Percentiles rank a stretch among this genome's conserved stretches.
These are phyloP conservation scores for Poeciliopsis prolifica DNA, from an alignment of 2,113 vertebrate genomes.

Conservation along the genomic window DNA sequence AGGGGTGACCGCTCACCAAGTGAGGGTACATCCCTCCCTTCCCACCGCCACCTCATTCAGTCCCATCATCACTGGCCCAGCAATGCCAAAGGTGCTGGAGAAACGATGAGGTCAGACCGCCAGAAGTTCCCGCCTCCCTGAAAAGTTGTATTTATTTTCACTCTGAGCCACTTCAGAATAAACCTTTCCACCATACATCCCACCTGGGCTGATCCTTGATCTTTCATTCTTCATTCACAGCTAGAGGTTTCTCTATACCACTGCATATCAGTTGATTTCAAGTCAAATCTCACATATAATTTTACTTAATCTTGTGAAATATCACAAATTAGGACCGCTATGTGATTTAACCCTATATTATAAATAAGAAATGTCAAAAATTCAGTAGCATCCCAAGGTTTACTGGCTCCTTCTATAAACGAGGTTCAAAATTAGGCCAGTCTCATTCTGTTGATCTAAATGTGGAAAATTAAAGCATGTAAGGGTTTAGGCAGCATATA, in stretches of 20 bases:
- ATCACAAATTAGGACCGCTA: background rate
- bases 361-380: too few species aligned
- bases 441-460: too few species aligned
- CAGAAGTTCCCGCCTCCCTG: slow-evolving; percentile 62
- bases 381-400: too few species aligned
- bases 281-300: too few species aligned
- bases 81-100: slow-evolving; percentile 78
- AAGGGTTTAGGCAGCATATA: too few species aligned
- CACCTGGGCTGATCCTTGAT: slow-evolving; percentile 61
- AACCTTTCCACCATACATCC: slow-evolving; percentile 83
- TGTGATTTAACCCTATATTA: background rate
- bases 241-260: background rate
- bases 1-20: slow-evolving; percentile 81
- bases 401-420: too few species aligned
- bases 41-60: slow-evolving; percentile 77
- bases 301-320: background rate
- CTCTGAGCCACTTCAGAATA: slow-evolving; percentile 82
- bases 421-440: too few species aligned
- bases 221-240: slow-evolving; percentile 49
- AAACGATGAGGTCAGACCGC: slow-evolving; percentile 67
- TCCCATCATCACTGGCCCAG: slow-evolving; percentile 74
- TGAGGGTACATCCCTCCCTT: slow-evolving; percentile 78
- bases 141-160: slow-evolving; percentile 80
- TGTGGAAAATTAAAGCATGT: too few species aligned
- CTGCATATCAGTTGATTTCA: background rate